Percentiles rank a stretch among this genome's conserved stretches.
These are phyloP conservation scores for Ammodytes marinus DNA, from an alignment of 2,113 vertebrate species.

Conservation along the genomic window DNA sequence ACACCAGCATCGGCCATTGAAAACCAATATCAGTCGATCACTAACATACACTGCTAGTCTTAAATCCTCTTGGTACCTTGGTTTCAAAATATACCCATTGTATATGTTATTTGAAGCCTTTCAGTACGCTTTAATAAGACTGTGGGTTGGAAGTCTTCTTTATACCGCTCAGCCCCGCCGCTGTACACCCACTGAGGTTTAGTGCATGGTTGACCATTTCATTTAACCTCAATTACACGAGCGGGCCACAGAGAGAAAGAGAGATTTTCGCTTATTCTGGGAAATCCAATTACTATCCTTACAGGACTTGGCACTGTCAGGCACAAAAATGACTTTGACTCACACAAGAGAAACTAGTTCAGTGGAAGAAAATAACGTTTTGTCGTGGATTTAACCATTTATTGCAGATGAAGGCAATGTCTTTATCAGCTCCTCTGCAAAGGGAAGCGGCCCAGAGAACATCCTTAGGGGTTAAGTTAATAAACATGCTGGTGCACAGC, in stretches of 20 bases:
- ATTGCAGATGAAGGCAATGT: conserved; percentile 45
- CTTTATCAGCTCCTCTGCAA: conserved; percentile 15
- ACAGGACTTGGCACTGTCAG: conserved; percentile 74
- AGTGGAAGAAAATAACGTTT: conserved; percentile 49
- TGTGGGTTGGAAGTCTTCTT: conserved; percentile 45
- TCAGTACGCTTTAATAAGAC: conserved; percentile 20
- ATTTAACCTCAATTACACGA: conserved; percentile 82
- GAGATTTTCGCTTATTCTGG: conserved; percentile 72
- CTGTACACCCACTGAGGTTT: conserved; percentile 70
- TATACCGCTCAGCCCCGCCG: conserved; percentile 33
- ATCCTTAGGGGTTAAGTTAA: conserved; percentile 41
- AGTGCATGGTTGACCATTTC: conserved; percentile 76
- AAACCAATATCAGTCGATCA: no score
- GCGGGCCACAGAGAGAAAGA: conserved; percentile 64
- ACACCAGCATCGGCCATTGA: no score
- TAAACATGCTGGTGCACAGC: conserved; percentile 40
- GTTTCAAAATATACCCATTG: not conserved
- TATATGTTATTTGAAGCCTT: conserved; percentile 10
- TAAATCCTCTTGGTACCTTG: not conserved
- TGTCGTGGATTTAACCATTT: conserved; percentile 59
- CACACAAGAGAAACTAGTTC: conserved; percentile 65
- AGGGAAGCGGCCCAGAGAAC: conserved; percentile 28
- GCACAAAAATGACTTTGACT: conserved; percentile 68
- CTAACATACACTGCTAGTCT: not conserved
- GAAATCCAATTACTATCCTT: conserved; percentile 82